Base-by-base conservation (phyloP, 2,113 vertebrate species). In the Cathartes aura region DNA sequence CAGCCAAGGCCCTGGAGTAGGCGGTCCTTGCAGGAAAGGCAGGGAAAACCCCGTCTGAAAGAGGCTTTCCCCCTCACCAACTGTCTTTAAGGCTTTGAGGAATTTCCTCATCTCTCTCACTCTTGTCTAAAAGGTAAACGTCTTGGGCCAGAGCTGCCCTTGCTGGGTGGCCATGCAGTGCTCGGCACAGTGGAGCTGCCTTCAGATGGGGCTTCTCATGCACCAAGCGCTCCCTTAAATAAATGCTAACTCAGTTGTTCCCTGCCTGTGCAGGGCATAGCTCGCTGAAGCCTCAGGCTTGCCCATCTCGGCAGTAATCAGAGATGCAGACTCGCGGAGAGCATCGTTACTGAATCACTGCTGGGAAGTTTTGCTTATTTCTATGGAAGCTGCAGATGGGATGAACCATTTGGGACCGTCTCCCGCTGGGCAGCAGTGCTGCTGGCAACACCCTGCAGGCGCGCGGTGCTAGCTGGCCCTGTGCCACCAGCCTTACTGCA, bases 321-420 rank as follows among this genome's bases (percentile, higher is more conserved):
- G 43, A 50, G 59, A 27, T 22, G 59, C 58, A 27, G 52, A 23
- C 23, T 36, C 5, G 0, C 3, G 1, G 12, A 60, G 36, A 45
- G 9, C 70, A 40, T 34, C 6, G 0, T 29, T 45, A 34, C 45
- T 29, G 45, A 60, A 34, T 34, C 53, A 34, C 38, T n/a, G 34
- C 70, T 21, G 47, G 78, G 27, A 74, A 32, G 14, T 23, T 53
- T 52, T 38, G 52, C 23, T 7, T 19, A 20, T 53, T 68, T 52
- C 38, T 82, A 1, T n/a, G 62, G 62, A 75, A 60, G 36, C 1
- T 74, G 27, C 79, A 45, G 38, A 29, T 38, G 52, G 68, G 26
- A 34, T 42, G 27, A 56, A 66, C 30, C n/a, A 21, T 36, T 66
- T 0, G 6, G 68, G 60, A 66, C 15, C 1, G 0, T 13, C 14